Conservation (phyloP, 1,140 invertebrate genomes). For the Nasonia vitripennis region DNA sequence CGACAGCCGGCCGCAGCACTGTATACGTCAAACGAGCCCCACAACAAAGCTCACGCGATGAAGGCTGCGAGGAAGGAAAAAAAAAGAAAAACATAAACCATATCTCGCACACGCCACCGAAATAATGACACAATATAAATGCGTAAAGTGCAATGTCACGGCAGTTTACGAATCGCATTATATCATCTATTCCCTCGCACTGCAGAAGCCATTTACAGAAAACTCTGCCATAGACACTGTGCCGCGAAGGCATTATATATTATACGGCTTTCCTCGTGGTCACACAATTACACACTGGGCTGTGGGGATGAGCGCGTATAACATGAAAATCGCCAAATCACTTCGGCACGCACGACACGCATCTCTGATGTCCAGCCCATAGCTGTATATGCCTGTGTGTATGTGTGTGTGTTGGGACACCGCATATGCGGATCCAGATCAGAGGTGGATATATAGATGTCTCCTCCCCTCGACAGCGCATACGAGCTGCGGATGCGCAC, state of each 20-base stretch:
- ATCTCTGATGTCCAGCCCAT: background rate
- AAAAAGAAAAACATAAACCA: background rate
- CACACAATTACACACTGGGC: too few relatives aligned
- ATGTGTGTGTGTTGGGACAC: constrained; percentile 63
- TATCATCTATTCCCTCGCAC: background rate
- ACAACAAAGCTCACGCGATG: background rate
- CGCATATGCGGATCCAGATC: constrained; percentile 3
- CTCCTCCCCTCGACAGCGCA: constrained; percentile 34
- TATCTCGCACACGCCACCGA: background rate
- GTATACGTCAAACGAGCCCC: too few relatives aligned
- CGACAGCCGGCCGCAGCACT: background rate
- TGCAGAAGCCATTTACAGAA: background rate
- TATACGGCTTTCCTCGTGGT: background rate
- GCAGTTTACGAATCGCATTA: constrained; percentile 44
- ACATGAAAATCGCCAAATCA: constrained; percentile 65
- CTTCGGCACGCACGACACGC: constrained; percentile 61
- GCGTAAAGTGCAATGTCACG: constrained; percentile 47
- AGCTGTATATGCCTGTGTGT: constrained; percentile 52
- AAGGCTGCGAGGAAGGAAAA: background rate
- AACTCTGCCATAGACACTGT: background rate
- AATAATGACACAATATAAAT: constrained; percentile 16
- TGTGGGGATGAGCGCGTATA: background rate
- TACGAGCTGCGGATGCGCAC: background rate
- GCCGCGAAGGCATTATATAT: background rate
- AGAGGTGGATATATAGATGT: constrained; percentile 40